These are phyloP conservation scores for Xestia c-nigrum DNA, from an alignment of 2,888 invertebrate genomes.

Conservation along the genomic window DNA sequence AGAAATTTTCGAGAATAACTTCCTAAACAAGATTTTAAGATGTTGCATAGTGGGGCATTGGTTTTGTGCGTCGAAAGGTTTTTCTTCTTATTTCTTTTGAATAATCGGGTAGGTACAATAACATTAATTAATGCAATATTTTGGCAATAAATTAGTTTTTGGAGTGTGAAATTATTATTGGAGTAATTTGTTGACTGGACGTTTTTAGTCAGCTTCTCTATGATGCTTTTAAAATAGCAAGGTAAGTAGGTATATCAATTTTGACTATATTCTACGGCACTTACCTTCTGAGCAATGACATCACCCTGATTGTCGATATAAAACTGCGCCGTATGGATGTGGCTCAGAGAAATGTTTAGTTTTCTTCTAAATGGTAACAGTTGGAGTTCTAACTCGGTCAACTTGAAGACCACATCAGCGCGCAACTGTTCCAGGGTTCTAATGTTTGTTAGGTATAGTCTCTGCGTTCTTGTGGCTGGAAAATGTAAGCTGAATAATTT, in stretches of 20 bases:
- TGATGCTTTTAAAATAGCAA: not conserved
- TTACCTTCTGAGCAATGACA: slow-evolving; percentile 93
- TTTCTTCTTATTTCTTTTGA: not conserved
- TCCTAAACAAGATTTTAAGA: not conserved
- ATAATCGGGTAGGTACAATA: too few relatives aligned
- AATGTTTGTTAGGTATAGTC: slow-evolving; percentile 92
- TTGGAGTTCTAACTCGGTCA: slow-evolving; percentile 94
- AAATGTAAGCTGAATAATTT: slow-evolving; percentile 26
- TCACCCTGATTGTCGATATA: slow-evolving; percentile 94
- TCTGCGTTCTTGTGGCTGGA: slow-evolving; percentile 91
- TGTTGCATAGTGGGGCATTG: not conserved
- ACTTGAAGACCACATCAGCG: slow-evolving; percentile 93
- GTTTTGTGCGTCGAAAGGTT: not conserved
- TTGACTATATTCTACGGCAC: not conserved
- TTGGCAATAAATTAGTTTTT: not conserved
- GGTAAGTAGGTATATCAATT: not conserved
- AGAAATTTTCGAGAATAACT: not conserved
- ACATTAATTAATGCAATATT: too few relatives aligned
- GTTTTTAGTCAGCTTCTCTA: not conserved
- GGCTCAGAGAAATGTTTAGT: slow-evolving; percentile 93
- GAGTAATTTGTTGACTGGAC: not conserved
- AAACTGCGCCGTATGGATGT: slow-evolving; percentile 94
- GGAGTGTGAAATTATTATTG: not conserved
- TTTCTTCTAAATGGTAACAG: slow-evolving; percentile 93
- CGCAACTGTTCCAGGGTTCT: slow-evolving; percentile 93